phyloP scores from a whole-genome alignment of 2,888 invertebrate species.

The Philopedon plagiatum region DNA sequence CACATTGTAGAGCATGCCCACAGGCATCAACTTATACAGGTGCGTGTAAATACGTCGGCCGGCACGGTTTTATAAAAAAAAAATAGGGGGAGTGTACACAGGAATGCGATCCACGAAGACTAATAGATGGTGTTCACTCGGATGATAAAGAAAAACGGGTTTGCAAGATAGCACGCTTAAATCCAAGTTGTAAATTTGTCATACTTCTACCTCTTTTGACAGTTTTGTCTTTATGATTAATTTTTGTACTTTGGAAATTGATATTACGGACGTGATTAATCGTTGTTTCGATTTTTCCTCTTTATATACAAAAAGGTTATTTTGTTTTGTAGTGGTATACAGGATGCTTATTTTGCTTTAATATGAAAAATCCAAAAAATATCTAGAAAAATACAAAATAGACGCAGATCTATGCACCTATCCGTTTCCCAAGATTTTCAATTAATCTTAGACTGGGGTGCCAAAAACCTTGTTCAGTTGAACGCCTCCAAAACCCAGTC shows the following conservation, averaged over 20 bases:
- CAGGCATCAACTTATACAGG: conserved; percentile 10
- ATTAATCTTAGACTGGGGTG: too few relatives aligned
- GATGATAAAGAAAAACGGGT: conserved; percentile 45
- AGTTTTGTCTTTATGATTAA: conserved; percentile 43
- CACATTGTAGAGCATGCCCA: neutral
- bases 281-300: neutral
- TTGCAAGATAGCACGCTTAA: conserved; percentile 37
- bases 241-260: conserved; percentile 26
- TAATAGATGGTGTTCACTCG: conserved; percentile 38
- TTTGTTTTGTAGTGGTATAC: neutral
- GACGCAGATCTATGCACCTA: too few relatives aligned
- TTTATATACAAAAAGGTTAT: neutral
- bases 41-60: conserved; percentile 13
- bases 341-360: too few relatives aligned
- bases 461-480: too few relatives aligned
- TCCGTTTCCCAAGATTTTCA: too few relatives aligned
- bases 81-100: conserved; percentile 34
- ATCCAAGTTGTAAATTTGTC: conserved; percentile 40
- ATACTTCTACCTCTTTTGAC: conserved; percentile 39
- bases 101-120: conserved; percentile 28
- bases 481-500: too few relatives aligned
- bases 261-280: conserved; percentile 15
- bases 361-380: too few relatives aligned
- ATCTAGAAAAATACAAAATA: too few relatives aligned
- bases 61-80: conserved; percentile 27